Evolutionary conservation across 2,113 vertebrate species (phyloP), one percentile per base, ranked within the genome.

Genomic region (Suncus etruscus): DNA sequence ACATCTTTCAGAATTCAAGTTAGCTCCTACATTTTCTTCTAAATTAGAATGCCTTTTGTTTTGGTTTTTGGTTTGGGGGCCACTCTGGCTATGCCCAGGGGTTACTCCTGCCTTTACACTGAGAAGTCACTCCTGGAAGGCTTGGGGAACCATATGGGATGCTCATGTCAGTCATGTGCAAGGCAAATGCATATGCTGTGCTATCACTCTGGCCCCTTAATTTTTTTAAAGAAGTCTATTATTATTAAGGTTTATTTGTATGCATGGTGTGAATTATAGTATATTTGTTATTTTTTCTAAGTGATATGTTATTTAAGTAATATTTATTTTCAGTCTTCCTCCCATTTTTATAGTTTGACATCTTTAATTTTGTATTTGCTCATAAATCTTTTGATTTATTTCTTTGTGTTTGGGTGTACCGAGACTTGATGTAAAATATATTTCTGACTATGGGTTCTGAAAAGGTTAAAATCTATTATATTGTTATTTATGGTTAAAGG

Each of bases 341-440:
- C 54, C n/a, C 27, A 76, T 58, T 1, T 77, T 78, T n/a, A 27
- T 74, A 54, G 66, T 73, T 90, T 2, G 31, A 73, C 24, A 70
- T 81, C 47, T 80, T 29, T 20, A 15, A 39, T 39, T 39, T 39
- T 51, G 18, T 45, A 39, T 31, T 87, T 73, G 70, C 14, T 45
- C 8, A 18, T 48, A 15, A 63, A 29, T 77, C 6, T 89, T 66
- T 45, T n/a, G 15, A 45, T n/a, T 91, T 47, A 6, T 58, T 3
- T 79, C 11, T 39, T 8, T 24, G 14, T 1, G 14, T 76, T 8
- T 83, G 18, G 82, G 29, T 29, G 2, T 87, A 63, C 25, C 22
- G 29, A 81, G 25, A 91, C 25, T 29, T 86, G 18, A 45, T 45
- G 22, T 24, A 87, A 87, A 91, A 69, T 29, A 50, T 24, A 75